Evolutionary conservation across 2,797 vertebrate genomes (phyloP), one percentile per base, ranked within the genome.

Genomic region (Tolypeutes matacus): DNA sequence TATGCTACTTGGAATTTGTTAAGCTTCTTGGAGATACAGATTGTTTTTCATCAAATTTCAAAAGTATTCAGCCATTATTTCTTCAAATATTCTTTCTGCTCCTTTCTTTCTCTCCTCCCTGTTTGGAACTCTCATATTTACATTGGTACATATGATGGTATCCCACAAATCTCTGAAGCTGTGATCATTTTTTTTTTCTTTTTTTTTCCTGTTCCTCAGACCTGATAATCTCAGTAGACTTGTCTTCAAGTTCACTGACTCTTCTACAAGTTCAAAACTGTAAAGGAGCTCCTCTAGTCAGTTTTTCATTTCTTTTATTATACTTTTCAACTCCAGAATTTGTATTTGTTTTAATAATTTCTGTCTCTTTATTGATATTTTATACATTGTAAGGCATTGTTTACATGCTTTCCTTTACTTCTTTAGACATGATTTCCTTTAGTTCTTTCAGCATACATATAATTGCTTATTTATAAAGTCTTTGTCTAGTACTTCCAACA

Each of bases 191-290:
- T 31, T 81, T 65, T 73, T 31, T 81, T 65, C 60, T 1, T 29
- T 53, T 89, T 91, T 76, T 64, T 72, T 90, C 67, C 56, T 62
- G 29, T 65, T 93, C 46, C 12, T 93, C 49, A 53, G 49, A 62
- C 20, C 36, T 21, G 36, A 62, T 80, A 42, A 53, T 69, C 49
- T 84, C n/a, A 80, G 2, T 36, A 46, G 64, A 73, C 27, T 8
- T 17, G 25, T 13, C 67, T 20, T 67, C 73, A 39, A 77, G 2
- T 83, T 82, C 67, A 29, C 29, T 34, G 39, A 70, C n/a, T 70
- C 67, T 91, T 65, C 10, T 53, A 31, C 18, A 21, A 36, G 58
- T 73, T 64, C 27, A 8, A 64, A 10, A 39, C 25, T 88, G 13
- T 49, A 46, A 27, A 81, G 70, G 34, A 80, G 6, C 2, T 11